Percentiles rank a stretch among this genome's conserved stretches.
Conservation (phyloP, 64 coral and sea anemone species). For the Astreopora myriophthalma region DNA sequence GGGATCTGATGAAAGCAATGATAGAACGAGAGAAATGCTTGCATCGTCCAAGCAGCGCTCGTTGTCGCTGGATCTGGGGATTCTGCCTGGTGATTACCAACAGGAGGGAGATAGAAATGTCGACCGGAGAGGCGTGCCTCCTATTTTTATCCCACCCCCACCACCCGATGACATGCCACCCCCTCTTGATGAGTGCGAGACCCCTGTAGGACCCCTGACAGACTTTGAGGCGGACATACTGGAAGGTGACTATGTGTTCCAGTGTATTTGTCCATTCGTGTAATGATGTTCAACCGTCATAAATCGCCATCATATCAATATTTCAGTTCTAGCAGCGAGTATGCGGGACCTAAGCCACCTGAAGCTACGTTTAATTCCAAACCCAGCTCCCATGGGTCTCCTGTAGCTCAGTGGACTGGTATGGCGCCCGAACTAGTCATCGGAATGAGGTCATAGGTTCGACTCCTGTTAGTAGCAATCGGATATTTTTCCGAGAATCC, state of each 20-base stretch:
- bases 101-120: not conserved
- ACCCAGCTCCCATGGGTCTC: too few species aligned
- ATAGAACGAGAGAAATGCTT: not conserved
- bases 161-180: constrained; percentile 64
- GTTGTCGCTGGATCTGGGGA: not conserved
- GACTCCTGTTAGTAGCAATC: too few species aligned
- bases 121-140: not conserved
- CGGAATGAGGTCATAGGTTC: too few species aligned
- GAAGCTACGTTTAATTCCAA: too few species aligned
- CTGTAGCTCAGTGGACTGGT: too few species aligned
- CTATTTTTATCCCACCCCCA: constrained; percentile 41
- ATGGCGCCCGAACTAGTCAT: too few species aligned
- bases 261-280: not conserved
- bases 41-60: not conserved
- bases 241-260: not conserved
- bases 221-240: constrained; percentile 24
- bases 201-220: constrained; percentile 55
- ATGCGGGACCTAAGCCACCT: too few species aligned
- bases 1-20: not conserved
- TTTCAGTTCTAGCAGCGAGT: too few species aligned
- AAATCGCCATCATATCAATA: too few species aligned
- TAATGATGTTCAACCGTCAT: too few species aligned
- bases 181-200: constrained; percentile 63
- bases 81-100: not conserved
- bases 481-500: too few species aligned